A percentile compares a stretch with the other conserved stretches of the same genome.
These are phyloP conservation scores for Charanyca ferruginea DNA, from an alignment of 2,888 invertebrate species.

Conservation along the genomic window DNA sequence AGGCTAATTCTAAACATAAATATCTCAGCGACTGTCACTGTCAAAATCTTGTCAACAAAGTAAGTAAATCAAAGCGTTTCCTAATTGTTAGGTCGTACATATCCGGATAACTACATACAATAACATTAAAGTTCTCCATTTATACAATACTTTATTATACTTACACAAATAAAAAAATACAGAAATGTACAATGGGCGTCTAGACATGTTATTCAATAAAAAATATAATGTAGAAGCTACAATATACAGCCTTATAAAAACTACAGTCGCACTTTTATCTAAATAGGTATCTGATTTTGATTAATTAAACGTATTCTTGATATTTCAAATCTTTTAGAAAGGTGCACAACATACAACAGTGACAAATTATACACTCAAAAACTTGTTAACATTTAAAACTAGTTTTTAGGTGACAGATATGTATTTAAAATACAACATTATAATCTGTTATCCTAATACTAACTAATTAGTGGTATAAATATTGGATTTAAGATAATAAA, in stretches of 20 bases:
- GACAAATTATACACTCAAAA: constrained; percentile 48
- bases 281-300: constrained; percentile 30
- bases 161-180: not conserved
- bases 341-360: constrained; percentile 29
- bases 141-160: no score
- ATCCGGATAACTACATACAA: no score
- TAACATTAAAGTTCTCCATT: no score
- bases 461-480: constrained; percentile 39
- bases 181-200: not conserved
- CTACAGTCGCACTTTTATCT: constrained; percentile 12
- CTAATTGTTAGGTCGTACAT: no score
- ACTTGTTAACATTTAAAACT: constrained; percentile 57
- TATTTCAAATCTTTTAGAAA: constrained; percentile 46
- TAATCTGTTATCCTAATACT: constrained; percentile 39
- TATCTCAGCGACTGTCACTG: no score
- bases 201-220: not conserved
- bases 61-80: no score
- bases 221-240: not conserved
- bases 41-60: no score
- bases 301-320: constrained; percentile 37
- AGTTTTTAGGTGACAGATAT: constrained; percentile 47
- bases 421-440: constrained; percentile 20
- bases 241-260: constrained; percentile 5
- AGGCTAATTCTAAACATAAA: no score
- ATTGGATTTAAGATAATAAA: constrained; percentile 15